Evolutionary conservation across 1,140 invertebrate genomes (phyloP), one percentile per base, ranked within the genome.

Genomic region (Dinothrombium tinctorium): DNA sequence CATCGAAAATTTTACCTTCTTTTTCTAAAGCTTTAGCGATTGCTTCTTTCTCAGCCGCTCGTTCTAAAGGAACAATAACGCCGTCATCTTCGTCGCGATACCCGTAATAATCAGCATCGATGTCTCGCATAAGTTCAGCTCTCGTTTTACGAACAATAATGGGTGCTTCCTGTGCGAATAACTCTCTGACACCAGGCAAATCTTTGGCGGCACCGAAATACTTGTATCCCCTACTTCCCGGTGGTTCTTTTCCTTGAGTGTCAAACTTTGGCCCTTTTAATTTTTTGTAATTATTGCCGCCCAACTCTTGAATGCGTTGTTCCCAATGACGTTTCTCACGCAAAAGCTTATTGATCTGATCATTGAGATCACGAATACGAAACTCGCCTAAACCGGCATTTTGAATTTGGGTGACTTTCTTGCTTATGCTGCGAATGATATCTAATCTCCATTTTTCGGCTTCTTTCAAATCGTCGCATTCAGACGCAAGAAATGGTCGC

Each of bases 151-250:
- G 65, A 0, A 79, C 76, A 1, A 78, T 74, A 17, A 74, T 70
- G 6, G 81, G 80, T 17, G 83, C 79, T 58, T 90, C 84, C 58
- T 94, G 81, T 58, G 95, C 83, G 65, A 99, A 99, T 9, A 99
- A 57, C 60, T 98, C 92, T 46, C 87, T 65, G 7, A 99, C 94
- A 32, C 94, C 82, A 15, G 94, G 94, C 50, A 99, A 63, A 63
- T 98, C 90, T 62, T 95, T 92, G 0, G 92, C 89, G 25, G 92
- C 94, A 40, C 92, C 94, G 63, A 99, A 99, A 63, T 99, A 99
- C 62, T 96, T 95, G 56, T 99, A 99, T 0, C 94, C 92, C 52
- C 83, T 69, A 62, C 92, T 94, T 23, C 92, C 89, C 0, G 89
- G 86, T 0, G 95, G 87, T 66, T 98, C 94, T 54, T 83, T 78